phyloP scores from a whole-genome alignment of 1,140 invertebrate species.

The Magallana ariakensis region DNA sequence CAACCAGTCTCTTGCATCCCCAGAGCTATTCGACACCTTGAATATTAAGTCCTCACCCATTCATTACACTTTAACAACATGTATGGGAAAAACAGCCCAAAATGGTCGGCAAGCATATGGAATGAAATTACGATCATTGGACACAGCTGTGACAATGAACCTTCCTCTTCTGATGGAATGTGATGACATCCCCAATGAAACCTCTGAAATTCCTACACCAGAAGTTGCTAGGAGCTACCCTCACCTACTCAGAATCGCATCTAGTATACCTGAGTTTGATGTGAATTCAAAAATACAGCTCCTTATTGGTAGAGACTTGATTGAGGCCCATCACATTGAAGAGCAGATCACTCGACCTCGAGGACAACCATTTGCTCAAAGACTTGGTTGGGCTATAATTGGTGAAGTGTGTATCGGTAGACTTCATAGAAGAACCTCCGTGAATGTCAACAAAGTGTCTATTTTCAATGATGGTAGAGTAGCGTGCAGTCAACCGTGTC shows the following conservation, averaged over 20 bases:
- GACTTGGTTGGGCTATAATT: slow-evolving; percentile 62
- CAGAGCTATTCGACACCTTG: slow-evolving; percentile 50
- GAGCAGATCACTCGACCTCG: slow-evolving; percentile 47
- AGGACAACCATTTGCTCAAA: slow-evolving; percentile 56
- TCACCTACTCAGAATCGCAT: slow-evolving; percentile 45
- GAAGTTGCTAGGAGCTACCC: slow-evolving; percentile 8
- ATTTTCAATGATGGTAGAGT: slow-evolving; percentile 30
- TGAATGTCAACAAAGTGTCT: slow-evolving; percentile 17
- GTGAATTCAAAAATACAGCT: slow-evolving; percentile 46
- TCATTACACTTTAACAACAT: slow-evolving; percentile 47
- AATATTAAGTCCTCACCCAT: not conserved
- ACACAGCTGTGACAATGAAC: not conserved
- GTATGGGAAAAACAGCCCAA: slow-evolving; percentile 14
- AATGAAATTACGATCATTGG: slow-evolving; percentile 22
- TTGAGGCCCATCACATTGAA: no score
- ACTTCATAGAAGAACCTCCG: no score
- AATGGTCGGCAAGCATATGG: slow-evolving; percentile 15
- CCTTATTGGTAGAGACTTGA: slow-evolving; percentile 58
- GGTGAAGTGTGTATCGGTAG: slow-evolving; percentile 58
- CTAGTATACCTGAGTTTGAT: slow-evolving; percentile 48
- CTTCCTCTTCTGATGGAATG: slow-evolving; percentile 52
- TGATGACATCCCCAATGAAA: slow-evolving; percentile 39
- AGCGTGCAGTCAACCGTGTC: slow-evolving; percentile 39
- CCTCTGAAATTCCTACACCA: slow-evolving; percentile 52
- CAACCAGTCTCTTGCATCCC: slow-evolving; percentile 47